These are phyloP conservation scores for Palythoa grandis DNA, from an alignment of 92 coral and sea anemone genomes.

Conservation along the genomic window DNA sequence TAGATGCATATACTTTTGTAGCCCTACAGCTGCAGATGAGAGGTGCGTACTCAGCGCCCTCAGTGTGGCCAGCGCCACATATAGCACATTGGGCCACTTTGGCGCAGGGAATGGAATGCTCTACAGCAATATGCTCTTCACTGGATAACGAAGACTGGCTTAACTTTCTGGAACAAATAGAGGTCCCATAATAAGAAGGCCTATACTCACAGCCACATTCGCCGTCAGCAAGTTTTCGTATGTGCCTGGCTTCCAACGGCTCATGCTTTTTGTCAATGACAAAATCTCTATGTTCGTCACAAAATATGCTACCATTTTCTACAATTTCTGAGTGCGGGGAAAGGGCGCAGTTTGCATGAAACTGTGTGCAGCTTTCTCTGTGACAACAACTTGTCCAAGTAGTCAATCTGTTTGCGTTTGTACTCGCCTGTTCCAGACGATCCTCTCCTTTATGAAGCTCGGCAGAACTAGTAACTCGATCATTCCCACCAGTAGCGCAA, in stretches of 20 bases:
- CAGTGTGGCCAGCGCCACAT: neutral
- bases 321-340: neutral
- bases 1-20: neutral
- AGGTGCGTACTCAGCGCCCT: conserved; percentile 7
- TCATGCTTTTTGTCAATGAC: neutral
- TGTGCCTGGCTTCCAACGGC: neutral
- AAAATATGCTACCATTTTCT: conserved; percentile 18
- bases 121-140: neutral
- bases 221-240: conserved; percentile 11
- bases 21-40: conserved; percentile 27
- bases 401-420: neutral
- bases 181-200: neutral
- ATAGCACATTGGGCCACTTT: conserved; percentile 28
- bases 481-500: conserved; percentile 34
- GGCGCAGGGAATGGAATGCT: neutral
- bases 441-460: conserved; percentile 12
- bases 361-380: neutral
- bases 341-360: neutral
- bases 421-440: neutral
- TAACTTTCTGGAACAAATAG: neutral
- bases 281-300: neutral
- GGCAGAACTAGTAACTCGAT: conserved; percentile 17
- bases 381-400: neutral
- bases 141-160: conserved; percentile 15
- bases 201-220: conserved; percentile 21